Evolutionary conservation across 2,113 vertebrate species (phyloP).

Genomic region (Verasper variegatus): DNA sequence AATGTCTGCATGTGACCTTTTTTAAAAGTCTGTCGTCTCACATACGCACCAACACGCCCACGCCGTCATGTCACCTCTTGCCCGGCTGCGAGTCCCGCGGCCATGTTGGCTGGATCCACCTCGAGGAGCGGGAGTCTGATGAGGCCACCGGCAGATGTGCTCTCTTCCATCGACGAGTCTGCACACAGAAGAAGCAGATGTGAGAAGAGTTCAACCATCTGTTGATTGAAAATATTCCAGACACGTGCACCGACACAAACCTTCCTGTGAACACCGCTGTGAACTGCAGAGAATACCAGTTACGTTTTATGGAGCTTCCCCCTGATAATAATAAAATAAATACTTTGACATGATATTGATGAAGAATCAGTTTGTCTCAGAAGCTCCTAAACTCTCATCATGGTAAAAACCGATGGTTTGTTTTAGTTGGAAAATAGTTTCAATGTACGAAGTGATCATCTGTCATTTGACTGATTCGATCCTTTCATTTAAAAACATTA

Average conservation of each 20-base stretch:
- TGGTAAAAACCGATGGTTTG: too few relatives aligned
- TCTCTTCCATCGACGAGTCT: neutral
- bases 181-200: constrained; percentile 2
- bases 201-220: constrained; percentile 39
- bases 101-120: constrained; percentile 32
- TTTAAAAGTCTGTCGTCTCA: constrained; percentile 18
- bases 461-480: too few relatives aligned
- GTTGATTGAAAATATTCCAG: constrained; percentile 19
- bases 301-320: too few relatives aligned
- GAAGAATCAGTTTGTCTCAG: too few relatives aligned
- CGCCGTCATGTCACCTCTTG: constrained; percentile 54
- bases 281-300: neutral
- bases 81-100: constrained; percentile 39
- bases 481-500: too few relatives aligned
- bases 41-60: constrained; percentile 13
- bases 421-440: too few relatives aligned
- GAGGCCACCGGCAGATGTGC: constrained; percentile 29
- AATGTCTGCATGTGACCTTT: constrained; percentile 35
- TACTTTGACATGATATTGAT: too few relatives aligned
- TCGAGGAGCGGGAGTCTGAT: neutral
- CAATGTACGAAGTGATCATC: too few relatives aligned
- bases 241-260: constrained; percentile 12
- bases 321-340: too few relatives aligned
- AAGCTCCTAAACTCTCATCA: too few relatives aligned
- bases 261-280: constrained; percentile 15